phyloP scores from a whole-genome alignment of 2,888 invertebrate species.

The Xiphydria camelus region DNA sequence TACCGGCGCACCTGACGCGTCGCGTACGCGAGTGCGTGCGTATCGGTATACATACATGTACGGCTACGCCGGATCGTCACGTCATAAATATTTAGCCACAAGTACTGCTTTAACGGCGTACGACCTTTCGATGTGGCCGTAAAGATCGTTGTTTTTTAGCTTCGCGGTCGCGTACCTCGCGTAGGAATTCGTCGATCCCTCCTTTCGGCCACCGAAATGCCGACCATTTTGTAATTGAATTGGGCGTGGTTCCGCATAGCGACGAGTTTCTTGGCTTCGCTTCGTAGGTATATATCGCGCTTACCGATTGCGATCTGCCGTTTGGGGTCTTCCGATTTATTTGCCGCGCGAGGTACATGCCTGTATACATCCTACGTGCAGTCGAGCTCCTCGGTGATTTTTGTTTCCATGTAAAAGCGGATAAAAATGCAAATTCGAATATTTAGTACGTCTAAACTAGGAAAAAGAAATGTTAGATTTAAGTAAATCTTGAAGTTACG shows the following conservation, averaged over 20 bases:
- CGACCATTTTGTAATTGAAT: background rate
- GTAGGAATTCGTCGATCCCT: background rate
- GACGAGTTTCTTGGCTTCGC: background rate
- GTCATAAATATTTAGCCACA: conserved; percentile 12
- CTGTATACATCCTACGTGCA: too few species aligned
- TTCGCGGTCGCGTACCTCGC: background rate
- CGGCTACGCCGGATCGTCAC: background rate
- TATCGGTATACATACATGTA: background rate
- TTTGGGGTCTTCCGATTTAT: too few species aligned
- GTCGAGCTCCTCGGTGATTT: too few species aligned
- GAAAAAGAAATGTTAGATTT: too few species aligned
- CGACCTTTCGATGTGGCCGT: background rate
- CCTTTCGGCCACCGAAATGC: background rate
- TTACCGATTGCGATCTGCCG: too few species aligned
- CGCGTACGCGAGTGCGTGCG: background rate
- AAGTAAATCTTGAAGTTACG: too few species aligned
- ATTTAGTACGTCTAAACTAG: too few species aligned
- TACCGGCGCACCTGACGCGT: too few species aligned
- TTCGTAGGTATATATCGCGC: too few species aligned
- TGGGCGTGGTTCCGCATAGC: background rate
- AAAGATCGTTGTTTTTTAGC: background rate
- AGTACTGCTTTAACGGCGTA: background rate
- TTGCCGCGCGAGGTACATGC: too few species aligned
- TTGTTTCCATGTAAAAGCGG: too few species aligned
- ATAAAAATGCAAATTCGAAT: too few species aligned